These are phyloP conservation scores for Holcopasites calliopsidis DNA, from an alignment of 1,140 invertebrate species.

Conservation along the genomic window DNA sequence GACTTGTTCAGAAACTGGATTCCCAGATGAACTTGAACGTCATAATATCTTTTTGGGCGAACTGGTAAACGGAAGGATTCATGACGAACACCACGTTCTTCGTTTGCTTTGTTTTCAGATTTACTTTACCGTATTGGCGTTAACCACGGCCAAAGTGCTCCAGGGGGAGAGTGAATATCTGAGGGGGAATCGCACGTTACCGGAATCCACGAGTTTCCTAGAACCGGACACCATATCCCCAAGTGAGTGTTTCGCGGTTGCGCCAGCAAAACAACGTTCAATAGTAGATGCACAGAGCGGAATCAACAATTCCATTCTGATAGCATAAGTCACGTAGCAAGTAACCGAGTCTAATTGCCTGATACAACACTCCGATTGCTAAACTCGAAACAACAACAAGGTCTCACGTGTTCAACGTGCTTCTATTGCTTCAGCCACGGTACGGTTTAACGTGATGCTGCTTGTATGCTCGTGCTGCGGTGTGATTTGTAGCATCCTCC, in stretches of 20 bases:
- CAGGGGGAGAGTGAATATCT: slow-evolving; percentile 78
- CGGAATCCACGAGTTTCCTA: slow-evolving; percentile 75
- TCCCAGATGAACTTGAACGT: neutral
- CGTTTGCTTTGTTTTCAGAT: slow-evolving; percentile 72
- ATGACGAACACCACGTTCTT: neutral
- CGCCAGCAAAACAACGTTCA: neutral
- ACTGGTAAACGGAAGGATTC: neutral
- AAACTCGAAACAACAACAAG: neutral
- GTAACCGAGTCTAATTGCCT: neutral
- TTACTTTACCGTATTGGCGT: slow-evolving; percentile 77
- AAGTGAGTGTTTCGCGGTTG: slow-evolving; percentile 72
- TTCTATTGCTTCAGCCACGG: slow-evolving; percentile 76
- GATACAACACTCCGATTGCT: neutral
- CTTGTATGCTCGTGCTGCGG: slow-evolving; percentile 78
- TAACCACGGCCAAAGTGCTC: slow-evolving; percentile 74
- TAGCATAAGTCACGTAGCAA: neutral
- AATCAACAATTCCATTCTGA: too few species aligned
- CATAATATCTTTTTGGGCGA: neutral
- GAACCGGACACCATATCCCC: slow-evolving; percentile 78
- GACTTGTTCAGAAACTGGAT: neutral
- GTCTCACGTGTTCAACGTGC: slow-evolving; percentile 12
- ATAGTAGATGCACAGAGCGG: neutral
- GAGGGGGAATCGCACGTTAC: slow-evolving; percentile 71
- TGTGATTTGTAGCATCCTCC: slow-evolving; percentile 77
- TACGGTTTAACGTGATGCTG: slow-evolving; percentile 78